Conservation (phyloP, 1,140 invertebrate genomes). For the Aphaenogaster rudis region DNA sequence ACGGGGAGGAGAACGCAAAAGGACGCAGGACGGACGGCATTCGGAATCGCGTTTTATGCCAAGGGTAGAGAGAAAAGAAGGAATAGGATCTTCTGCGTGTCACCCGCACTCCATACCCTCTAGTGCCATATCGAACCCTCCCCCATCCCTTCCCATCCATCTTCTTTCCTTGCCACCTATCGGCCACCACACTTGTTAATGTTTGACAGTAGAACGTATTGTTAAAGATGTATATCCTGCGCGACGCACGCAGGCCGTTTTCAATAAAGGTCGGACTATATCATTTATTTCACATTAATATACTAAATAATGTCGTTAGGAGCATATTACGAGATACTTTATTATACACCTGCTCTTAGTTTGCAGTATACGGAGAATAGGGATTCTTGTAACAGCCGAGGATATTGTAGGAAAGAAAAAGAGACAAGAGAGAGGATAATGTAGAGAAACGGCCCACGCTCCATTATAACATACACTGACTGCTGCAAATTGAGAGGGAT, state of each 20-base stretch:
- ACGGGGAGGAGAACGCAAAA: background rate
- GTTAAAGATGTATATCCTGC: constrained; percentile 79
- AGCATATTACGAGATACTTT: constrained; percentile 43
- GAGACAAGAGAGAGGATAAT: background rate
- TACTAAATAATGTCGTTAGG: constrained; percentile 34
- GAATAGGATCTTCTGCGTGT: constrained; percentile 44
- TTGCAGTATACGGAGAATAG: constrained; percentile 63
- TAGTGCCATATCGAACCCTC: constrained; percentile 79
- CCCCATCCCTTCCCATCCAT: background rate
- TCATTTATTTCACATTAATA: constrained; percentile 69
- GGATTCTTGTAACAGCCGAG: constrained; percentile 40
- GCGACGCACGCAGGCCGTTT: constrained; percentile 70
- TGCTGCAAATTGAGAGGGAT: constrained; percentile 34
- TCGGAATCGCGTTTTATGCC: constrained; percentile 52
- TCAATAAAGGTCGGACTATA: constrained; percentile 70
- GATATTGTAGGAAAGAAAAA: constrained; percentile 27
- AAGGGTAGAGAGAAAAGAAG: background rate
- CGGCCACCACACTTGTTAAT: constrained; percentile 79
- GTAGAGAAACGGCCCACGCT: background rate
- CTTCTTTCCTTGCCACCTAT: constrained; percentile 30
- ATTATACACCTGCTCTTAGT: constrained; percentile 68
- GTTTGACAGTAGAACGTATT: constrained; percentile 76
- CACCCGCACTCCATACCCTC: constrained; percentile 71
- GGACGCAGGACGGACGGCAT: constrained; percentile 15
- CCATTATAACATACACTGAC: constrained; percentile 2